These are phyloP conservation scores for fruit fly (Drosophila melanogaster) DNA, from an alignment of 1,140 invertebrate genomes.

Conservation along the genomic window DNA sequence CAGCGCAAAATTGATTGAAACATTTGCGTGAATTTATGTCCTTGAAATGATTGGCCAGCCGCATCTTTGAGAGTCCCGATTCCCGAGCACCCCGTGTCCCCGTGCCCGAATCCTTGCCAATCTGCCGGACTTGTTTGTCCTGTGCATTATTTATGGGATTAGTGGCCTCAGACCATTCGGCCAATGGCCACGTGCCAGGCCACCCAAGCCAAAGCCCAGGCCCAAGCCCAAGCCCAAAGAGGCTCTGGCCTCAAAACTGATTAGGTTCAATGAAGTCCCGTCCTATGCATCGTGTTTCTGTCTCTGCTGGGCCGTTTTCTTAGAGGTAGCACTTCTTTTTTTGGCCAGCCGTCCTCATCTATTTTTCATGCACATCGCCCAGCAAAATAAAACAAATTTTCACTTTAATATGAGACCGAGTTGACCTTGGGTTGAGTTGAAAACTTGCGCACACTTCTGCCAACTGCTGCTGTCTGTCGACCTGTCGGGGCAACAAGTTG, in stretches of 20 bases:
- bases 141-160: slow-evolving; percentile 79
- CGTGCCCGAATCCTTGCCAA: slow-evolving; percentile 16
- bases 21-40: slow-evolving; percentile 82
- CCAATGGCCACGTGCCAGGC: slow-evolving; percentile 65
- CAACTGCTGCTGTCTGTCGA: slow-evolving; percentile 22
- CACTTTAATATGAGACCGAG: slow-evolving; percentile 72
- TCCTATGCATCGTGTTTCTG: slow-evolving; percentile 4
- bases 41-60: slow-evolving; percentile 78
- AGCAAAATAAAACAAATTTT: slow-evolving; percentile 78
- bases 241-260: slow-evolving; percentile 72
- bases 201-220: slow-evolving; percentile 27
- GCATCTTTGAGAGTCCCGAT: slow-evolving; percentile 53
- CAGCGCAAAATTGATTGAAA: slow-evolving; percentile 79
- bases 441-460: slow-evolving; percentile 32
- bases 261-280: slow-evolving; percentile 76
- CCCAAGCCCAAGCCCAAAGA: slow-evolving; percentile 63
- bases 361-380: slow-evolving; percentile 67
- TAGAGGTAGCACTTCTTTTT: background rate
- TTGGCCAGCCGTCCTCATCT: slow-evolving; percentile 39
- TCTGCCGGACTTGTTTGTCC: slow-evolving; percentile 32
- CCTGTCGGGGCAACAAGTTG: slow-evolving; percentile 66
- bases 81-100: slow-evolving; percentile 2
- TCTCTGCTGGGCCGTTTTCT: slow-evolving; percentile 37
- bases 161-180: slow-evolving; percentile 53
- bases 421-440: slow-evolving; percentile 60